Evolutionary conservation across 2,113 vertebrate genomes (phyloP).

Genomic region (Notiomystis cincta): DNA sequence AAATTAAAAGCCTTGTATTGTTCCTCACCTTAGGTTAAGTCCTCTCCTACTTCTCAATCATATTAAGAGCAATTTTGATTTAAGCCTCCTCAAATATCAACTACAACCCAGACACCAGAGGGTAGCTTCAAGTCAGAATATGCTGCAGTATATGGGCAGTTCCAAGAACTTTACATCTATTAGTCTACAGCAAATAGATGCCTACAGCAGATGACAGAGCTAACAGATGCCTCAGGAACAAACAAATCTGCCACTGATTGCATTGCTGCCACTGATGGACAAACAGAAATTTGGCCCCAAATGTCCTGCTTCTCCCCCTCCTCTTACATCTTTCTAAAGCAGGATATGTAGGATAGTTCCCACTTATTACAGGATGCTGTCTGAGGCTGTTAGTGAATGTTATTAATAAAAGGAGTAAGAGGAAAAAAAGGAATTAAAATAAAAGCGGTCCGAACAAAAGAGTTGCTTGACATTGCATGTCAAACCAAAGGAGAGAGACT

Average conservation of each 20-base stretch:
- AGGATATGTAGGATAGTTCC: background rate
- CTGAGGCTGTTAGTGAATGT: background rate
- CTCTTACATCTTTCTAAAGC: background rate
- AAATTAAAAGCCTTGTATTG: background rate
- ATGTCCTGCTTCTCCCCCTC: background rate
- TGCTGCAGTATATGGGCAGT: rapidly evolving
- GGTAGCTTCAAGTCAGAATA: background rate
- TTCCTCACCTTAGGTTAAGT: background rate
- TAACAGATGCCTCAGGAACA: background rate
- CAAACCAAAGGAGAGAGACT: background rate
- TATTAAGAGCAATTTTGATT: background rate
- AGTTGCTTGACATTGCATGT: background rate
- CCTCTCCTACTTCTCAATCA: background rate
- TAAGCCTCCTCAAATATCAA: rapidly evolving
- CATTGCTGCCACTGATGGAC: background rate
- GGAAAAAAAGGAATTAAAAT: background rate
- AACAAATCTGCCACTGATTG: background rate
- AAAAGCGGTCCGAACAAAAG: background rate
- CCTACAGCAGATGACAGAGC: too few species aligned
- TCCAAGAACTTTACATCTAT: background rate
- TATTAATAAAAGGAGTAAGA: background rate
- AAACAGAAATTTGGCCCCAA: background rate
- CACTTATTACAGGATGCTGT: background rate
- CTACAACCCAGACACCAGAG: background rate
- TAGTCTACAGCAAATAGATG: background rate